Evolutionary conservation across 2,888 invertebrate species (phyloP), one percentile per base, ranked within the genome.

Genomic region (Protophormia terraenovae): DNA sequence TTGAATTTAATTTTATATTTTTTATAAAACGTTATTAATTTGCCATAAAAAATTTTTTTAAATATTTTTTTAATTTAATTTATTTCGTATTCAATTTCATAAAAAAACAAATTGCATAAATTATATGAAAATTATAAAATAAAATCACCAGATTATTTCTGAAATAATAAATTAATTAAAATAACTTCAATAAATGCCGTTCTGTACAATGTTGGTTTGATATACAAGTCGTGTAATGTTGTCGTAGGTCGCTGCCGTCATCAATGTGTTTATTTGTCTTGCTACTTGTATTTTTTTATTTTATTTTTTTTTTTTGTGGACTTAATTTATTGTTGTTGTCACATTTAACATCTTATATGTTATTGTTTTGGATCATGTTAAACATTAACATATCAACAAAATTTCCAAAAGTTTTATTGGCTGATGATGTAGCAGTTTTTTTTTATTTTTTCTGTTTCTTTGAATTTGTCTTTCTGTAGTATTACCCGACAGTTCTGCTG

Each of bases 201-300:
- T 16, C 16, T 41, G n/a, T 35, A 24, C 60, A 62, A 16, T 62
- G 16, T 24, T 10, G 29, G 19, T 19, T 24, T 62, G 32, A 24
- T 10, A 47, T 50, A n/a, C 16, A 24, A 24, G 10, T 41, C 41
- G 12, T 19, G n/a, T 27, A 50, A 58, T 64, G 16, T 84, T 84
- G 75, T 55, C 69, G 69, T 79, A 79, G 79, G 83, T 75, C 75
- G 35, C 29, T 2, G 3, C 60, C 45, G 47, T 12, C 24, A 22
- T 22, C n/a, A 45, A 5, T 32, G 16, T 12, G 50, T 19, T 2
- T 12, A 38, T 60, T 32, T 67, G 27, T 55, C 38, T 41, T 2
- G 3, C 38, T 53, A 62, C 12, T 32, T 41, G 55, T 19, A 10
- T 38, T 10, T 19, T 41, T n/a, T n/a, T n/a, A n/a, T n/a, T n/a